A percentile compares a stretch with the other conserved stretches of the same genome.
Evolutionary conservation across 1,140 invertebrate genomes (phyloP).

Genomic region (Hesperophylax magnus): DNA sequence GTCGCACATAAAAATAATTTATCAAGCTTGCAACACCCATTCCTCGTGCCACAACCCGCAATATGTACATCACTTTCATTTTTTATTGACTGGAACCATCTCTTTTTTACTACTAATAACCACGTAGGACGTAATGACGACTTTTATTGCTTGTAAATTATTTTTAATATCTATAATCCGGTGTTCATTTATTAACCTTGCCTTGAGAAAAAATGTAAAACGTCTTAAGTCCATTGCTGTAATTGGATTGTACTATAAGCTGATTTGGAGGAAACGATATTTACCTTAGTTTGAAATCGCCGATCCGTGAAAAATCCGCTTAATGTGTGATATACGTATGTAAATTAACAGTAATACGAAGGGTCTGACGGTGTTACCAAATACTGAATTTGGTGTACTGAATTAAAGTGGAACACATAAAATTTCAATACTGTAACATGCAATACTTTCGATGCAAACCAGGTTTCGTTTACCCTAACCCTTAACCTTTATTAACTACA

Average conservation of each 20-base stretch:
- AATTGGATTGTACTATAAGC: constrained; percentile 7
- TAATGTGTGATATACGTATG: not conserved
- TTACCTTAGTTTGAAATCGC: not conserved
- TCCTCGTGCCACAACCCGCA: too few relatives aligned
- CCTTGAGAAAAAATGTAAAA: not conserved
- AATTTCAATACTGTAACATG: too few relatives aligned
- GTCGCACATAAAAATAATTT: not conserved
- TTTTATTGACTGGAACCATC: not conserved
- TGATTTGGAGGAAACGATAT: not conserved
- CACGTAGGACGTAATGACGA: too few relatives aligned
- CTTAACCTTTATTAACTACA: too few relatives aligned
- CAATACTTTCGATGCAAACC: not conserved
- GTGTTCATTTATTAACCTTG: not conserved
- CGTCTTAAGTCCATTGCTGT: not conserved
- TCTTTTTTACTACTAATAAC: too few relatives aligned
- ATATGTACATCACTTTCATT: not conserved
- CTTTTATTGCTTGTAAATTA: too few relatives aligned
- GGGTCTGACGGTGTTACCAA: too few relatives aligned
- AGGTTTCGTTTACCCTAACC: not conserved
- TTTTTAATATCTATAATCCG: not conserved
- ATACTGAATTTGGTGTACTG: too few relatives aligned
- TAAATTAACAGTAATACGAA: too few relatives aligned
- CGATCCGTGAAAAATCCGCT: not conserved
- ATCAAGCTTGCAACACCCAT: not conserved
- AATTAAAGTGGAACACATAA: too few relatives aligned